Evolutionary conservation across 92 coral and sea anemone species (phyloP).

Genomic region (Nematostella vectensis): DNA sequence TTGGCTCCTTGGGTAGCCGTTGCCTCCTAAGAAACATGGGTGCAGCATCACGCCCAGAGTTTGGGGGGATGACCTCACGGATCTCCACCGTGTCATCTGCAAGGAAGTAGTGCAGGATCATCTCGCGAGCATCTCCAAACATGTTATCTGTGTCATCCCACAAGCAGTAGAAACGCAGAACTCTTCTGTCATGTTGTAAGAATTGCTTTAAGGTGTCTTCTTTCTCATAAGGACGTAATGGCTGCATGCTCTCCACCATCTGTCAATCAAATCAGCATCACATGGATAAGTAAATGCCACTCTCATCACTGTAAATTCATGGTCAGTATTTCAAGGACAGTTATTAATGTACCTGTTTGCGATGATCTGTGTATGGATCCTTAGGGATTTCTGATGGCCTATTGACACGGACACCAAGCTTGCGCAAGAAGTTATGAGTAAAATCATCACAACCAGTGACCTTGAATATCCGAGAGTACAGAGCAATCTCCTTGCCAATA

Average conservation of each 20-base stretch:
- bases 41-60: constrained; percentile 95
- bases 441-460: constrained; percentile 97
- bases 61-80: constrained; percentile 76
- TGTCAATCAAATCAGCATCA: constrained; percentile 11
- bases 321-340: not conserved
- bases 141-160: constrained; percentile 97
- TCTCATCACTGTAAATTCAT: not conserved
- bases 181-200: constrained; percentile 82
- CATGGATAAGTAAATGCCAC: not conserved
- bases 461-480: constrained; percentile 87
- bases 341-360: constrained; percentile 50
- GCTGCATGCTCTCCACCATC: constrained; percentile 98
- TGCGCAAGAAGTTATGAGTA: constrained; percentile 89
- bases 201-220: constrained; percentile 95
- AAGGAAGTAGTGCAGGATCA: constrained; percentile 91
- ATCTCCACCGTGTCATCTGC: constrained; percentile 97
- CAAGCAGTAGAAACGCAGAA: constrained; percentile 81
- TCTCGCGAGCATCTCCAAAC: constrained; percentile 95
- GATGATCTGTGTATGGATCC: constrained; percentile 81
- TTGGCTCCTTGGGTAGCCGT: constrained; percentile 88
- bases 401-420: constrained; percentile 81
- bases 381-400: constrained; percentile 55
- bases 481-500: constrained; percentile 83
- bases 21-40: constrained; percentile 93
- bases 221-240: constrained; percentile 91